A percentile compares a stretch with the other conserved stretches of the same genome.
Evolutionary conservation across 2,797 vertebrate species (phyloP).

Genomic region (Hippoglossus hippoglossus): DNA sequence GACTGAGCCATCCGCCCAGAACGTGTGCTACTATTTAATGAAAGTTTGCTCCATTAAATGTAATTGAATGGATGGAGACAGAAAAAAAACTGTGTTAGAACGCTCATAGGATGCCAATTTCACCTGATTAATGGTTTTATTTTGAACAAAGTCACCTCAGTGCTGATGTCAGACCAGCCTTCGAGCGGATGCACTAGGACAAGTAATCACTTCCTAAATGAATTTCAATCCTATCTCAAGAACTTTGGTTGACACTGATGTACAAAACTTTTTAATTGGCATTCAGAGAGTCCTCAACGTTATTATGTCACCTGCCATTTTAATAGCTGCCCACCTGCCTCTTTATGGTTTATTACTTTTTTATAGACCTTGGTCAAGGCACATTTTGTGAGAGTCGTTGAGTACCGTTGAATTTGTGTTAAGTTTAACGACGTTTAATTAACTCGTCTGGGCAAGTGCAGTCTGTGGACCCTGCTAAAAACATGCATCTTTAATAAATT

Average conservation of each 20-base stretch:
- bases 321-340: neutral
- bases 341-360: neutral
- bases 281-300: neutral
- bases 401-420: neutral
- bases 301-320: neutral
- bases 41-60: slow-evolving; percentile 29
- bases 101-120: slow-evolving; percentile 22
- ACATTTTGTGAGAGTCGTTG: neutral
- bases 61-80: slow-evolving; percentile 4
- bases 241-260: neutral
- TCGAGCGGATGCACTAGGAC: neutral
- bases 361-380: neutral
- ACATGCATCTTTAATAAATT: neutral
- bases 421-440: neutral
- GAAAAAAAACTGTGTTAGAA: neutral
- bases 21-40: slow-evolving; percentile 30
- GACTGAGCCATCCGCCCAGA: slow-evolving; percentile 36
- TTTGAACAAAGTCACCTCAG: slow-evolving; percentile 8
- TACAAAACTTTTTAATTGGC: neutral
- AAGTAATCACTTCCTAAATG: slow-evolving; percentile 3
- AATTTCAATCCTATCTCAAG: neutral
- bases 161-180: slow-evolving; percentile 3
- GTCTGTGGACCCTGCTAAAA: neutral
- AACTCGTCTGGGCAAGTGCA: neutral
- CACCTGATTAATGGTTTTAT: slow-evolving; percentile 8